phyloP scores from a whole-genome alignment of 2,113 vertebrate genomes.

The Desmodus rotundus region DNA sequence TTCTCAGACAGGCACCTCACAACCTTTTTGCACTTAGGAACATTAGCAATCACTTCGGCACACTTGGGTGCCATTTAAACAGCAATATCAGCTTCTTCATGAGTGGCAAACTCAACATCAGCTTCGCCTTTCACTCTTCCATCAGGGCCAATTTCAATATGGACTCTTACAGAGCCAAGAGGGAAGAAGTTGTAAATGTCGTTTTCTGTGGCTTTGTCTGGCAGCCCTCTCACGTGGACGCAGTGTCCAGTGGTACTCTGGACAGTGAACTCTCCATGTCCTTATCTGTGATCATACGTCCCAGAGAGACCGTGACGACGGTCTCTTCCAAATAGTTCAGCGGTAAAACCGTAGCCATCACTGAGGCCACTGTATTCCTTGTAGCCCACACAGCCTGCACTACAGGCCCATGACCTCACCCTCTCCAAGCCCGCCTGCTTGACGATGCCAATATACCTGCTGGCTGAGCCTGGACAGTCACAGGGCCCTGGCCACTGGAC shows the following conservation, averaged over 20 bases:
- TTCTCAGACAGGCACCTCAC: not conserved
- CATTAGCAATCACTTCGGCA: not conserved
- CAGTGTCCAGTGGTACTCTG: constrained; percentile 98
- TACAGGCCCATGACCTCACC: constrained; percentile 78
- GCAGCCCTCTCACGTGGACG: constrained; percentile 97
- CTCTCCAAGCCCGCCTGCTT: constrained; percentile 77
- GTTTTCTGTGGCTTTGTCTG: constrained; percentile 94
- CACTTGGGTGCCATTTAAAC: not conserved
- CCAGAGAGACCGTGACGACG: constrained; percentile 77
- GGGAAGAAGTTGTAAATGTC: constrained; percentile 99
- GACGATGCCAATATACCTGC: constrained; percentile 68
- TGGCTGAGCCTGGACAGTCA: constrained; percentile 63
- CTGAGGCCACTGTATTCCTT: constrained; percentile 69
- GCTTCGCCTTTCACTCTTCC: constrained; percentile 96
- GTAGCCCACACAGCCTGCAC: constrained; percentile 60
- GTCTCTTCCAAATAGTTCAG: constrained; percentile 65
- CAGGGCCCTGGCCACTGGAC: constrained; percentile 65
- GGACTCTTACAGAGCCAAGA: constrained; percentile 95
- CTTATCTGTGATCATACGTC: constrained; percentile 91
- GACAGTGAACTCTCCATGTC: constrained; percentile 90
- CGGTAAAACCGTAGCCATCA: constrained; percentile 64
- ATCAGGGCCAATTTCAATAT: constrained; percentile 95
- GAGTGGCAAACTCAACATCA: constrained; percentile 96
- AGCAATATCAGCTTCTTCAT: constrained; percentile 88
- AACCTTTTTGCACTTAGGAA: not conserved